Percentiles rank a stretch among this genome's conserved stretches.
phyloP scores from a whole-genome alignment of 2,113 vertebrate species.

The Gymnocephalus cernua region DNA sequence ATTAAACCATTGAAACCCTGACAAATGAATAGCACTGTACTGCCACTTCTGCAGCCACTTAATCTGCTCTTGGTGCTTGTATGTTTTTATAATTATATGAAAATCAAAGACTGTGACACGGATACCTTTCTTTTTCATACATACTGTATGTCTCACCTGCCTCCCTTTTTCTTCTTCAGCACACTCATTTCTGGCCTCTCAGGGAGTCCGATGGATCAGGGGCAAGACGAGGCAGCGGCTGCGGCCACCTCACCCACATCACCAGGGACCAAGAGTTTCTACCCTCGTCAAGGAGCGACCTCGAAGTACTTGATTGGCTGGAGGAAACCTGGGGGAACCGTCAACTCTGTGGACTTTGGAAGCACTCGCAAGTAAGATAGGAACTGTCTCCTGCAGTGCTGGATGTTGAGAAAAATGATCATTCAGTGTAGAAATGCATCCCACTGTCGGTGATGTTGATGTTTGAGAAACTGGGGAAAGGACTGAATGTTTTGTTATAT shows the following conservation, averaged over 20 bases:
- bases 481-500: neutral
- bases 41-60: neutral
- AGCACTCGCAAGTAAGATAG: slow-evolving; percentile 95
- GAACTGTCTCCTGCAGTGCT: neutral
- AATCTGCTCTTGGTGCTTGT: slow-evolving; percentile 4
- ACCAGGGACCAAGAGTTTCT: slow-evolving; percentile 94
- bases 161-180: slow-evolving; percentile 28
- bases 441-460: slow-evolving; percentile 18
- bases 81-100: neutral
- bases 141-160: neutral
- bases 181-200: slow-evolving; percentile 91
- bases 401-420: slow-evolving; percentile 5
- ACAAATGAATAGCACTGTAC: neutral
- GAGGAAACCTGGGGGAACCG: slow-evolving; percentile 98
- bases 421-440: slow-evolving; percentile 13
- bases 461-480: neutral
- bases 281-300: slow-evolving; percentile 97
- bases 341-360: slow-evolving; percentile 99
- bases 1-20: neutral
- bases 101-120: no score
- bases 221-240: slow-evolving; percentile 87
- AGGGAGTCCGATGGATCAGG: slow-evolving; percentile 72
- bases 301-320: slow-evolving; percentile 99
- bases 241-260: slow-evolving; percentile 87
- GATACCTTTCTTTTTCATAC: neutral